phyloP scores from a whole-genome alignment of 2,888 invertebrate species.

The Melanophora roralis region DNA sequence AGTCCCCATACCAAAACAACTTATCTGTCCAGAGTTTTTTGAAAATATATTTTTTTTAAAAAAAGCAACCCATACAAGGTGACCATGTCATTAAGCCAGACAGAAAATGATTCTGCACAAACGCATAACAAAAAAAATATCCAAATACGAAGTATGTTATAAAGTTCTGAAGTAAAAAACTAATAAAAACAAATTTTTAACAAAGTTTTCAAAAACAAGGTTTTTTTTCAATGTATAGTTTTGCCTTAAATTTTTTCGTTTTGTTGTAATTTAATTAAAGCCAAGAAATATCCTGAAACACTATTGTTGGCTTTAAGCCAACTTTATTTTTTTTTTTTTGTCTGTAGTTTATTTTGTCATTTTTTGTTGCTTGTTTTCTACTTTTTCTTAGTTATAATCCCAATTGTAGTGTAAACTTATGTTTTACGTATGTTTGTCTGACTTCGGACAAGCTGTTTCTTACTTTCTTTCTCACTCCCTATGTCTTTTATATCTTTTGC shows the following conservation, averaged over 20 bases:
- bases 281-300: conserved; percentile 5
- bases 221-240: neutral
- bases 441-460: conserved; percentile 49
- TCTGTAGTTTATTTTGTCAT: neutral
- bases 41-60: too few relatives aligned
- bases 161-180: too few relatives aligned
- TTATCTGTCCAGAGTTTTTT: too few relatives aligned
- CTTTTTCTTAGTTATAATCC: neutral
- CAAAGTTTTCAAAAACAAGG: too few relatives aligned
- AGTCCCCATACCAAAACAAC: too few relatives aligned
- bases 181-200: too few relatives aligned
- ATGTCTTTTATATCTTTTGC: neutral
- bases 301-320: conserved; percentile 35
- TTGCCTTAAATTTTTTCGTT: neutral
- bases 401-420: conserved; percentile 31
- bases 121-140: too few relatives aligned
- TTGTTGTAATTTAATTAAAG: conserved; percentile 10
- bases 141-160: too few relatives aligned
- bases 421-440: conserved; percentile 41
- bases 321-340: neutral
- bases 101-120: too few relatives aligned
- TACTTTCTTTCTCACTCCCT: neutral
- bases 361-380: neutral
- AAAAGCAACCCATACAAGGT: too few relatives aligned
- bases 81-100: too few relatives aligned